Base-by-base conservation (phyloP, 1,140 invertebrate species). In the Pachypsylla venusta region DNA sequence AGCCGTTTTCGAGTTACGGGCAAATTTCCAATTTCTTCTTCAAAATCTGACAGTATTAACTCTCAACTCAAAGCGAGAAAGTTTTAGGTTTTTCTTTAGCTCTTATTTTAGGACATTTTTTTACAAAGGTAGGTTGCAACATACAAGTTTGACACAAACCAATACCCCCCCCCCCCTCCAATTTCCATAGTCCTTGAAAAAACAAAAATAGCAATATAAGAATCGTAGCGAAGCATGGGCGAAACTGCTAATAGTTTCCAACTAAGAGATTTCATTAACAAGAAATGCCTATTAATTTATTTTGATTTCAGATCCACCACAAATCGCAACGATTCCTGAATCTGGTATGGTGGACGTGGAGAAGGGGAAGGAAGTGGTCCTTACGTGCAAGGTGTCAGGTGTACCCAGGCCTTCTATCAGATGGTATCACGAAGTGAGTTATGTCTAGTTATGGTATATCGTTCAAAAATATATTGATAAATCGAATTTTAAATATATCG, bases 331-430 rank as follows among this genome's bases (percentile, higher is more conserved):
- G 0, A 70, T 81, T n/a, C 85, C 85, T 1, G 77, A 77, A 42
- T 73, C 75, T 20, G 83, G 84, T 0, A 76, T 79, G 58, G 62
- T 87, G 1, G 83, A 86, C 68, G 80, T 87, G 0, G 77, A 78
- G 60, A 72, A 86, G 2, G 81, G 81, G 3, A 79, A 85, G 24
- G 79, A 79, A 64, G 81, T 85, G 4, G 76, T 80, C 57, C 81
- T 89, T 59, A 74, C 76, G 0, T 89, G 85, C 63, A 75, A 78
- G 54, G 74, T 78, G 1, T 72, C 73, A 2, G 85, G 85, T 20
- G 79, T 81, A 0, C 85, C 85, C 0, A 67, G 73, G 24, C 84
- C 85, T 1, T 72, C 77, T 3, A 76, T 88, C 12, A 78, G 76
- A 1, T 88, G 85, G 85, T 76, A 68, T 22, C 77, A 77, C 55